phyloP scores from a whole-genome alignment of 1,140 invertebrate species.

The Lamellibrachia luymesi region DNA sequence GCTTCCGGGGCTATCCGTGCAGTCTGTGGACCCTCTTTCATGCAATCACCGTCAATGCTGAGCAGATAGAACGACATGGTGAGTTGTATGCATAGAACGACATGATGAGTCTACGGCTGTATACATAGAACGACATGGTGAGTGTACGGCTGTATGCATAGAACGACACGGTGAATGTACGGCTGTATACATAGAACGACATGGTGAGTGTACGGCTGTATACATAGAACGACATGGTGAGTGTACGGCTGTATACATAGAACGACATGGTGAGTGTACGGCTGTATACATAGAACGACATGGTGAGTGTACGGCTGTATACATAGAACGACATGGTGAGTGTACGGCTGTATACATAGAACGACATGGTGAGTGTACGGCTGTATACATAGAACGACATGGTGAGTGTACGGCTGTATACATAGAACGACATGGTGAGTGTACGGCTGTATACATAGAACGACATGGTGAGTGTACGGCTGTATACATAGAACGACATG shows the following conservation, averaged over 20 bases:
- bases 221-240: background rate
- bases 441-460: background rate
- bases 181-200: background rate
- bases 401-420: background rate
- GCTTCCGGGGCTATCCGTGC: conserved; percentile 32
- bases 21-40: conserved; percentile 33
- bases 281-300: background rate
- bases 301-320: background rate
- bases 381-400: background rate
- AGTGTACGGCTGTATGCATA: background rate
- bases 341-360: background rate
- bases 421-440: background rate
- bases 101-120: background rate
- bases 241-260: background rate
- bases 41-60: conserved; percentile 24
- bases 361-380: background rate
- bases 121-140: background rate
- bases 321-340: background rate
- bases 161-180: background rate
- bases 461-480: background rate
- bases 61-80: background rate
- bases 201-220: background rate
- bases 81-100: background rate
- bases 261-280: background rate
- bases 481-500: background rate